Base-by-base conservation (phyloP, 2,113 vertebrate species). In the Sarotherodon lohbergeri region DNA sequence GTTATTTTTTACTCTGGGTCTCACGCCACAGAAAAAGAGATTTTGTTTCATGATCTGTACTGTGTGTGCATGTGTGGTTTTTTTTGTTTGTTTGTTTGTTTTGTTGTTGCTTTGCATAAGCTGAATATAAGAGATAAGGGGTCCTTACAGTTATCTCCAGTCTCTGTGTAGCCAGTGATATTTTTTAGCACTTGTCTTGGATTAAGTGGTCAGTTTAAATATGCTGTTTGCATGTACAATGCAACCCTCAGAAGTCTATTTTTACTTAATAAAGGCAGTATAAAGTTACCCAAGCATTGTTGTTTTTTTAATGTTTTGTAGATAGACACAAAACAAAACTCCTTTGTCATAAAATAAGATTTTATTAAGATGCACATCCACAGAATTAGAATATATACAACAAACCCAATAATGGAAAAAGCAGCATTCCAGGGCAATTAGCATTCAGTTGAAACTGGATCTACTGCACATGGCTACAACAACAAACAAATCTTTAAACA, bases 201-300 rank as follows among this genome's bases (percentile, higher is more conserved):
- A 84, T 79, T 68, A 80, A 90, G 87, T 27, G 24, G 46, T 50
- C 46, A 50, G 71, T 50, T 78, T 88, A 87, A 91, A 90, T 89
- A 94, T 61, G 87, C 87, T 87, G 84, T 94, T 92, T 95, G 89
- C 91, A 89, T 95, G 88, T 94, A 93, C 68, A 94, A 92, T 93
- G 93, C 93, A 94, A 88, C 89, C 85, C 88, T 92, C 87, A 95
- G 89, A 95, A 80, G 87, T 95, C 87, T 96, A 95, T 96, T 96
- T 95, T 96, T 94, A 93, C 92, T 88, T 95, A 95, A 93, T 95
- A 96, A 95, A 96, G 93, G 95, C 95, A 92, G 32, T 88, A 87
- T 87, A 91, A 95, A 92, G 90, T 61, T 4, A 66, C 4, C 5
- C 11, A 56, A 9, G 9, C 27, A 9, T 83, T 76, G 24, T n/a